Evolutionary conservation across 2,113 vertebrate genomes (phyloP).

Genomic region (Pedetes capensis): DNA sequence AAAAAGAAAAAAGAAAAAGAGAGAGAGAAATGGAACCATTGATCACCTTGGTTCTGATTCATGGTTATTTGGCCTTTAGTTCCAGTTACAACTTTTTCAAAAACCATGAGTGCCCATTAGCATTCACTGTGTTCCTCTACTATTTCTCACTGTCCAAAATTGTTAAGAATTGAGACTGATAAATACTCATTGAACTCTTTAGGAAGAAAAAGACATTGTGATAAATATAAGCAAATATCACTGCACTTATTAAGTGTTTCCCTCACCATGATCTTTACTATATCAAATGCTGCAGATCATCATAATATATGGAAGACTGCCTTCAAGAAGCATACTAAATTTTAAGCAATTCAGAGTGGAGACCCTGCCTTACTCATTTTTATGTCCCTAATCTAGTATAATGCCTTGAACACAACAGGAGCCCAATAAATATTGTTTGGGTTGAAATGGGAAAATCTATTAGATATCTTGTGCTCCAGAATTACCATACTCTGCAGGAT

Average conservation of each 20-base stretch:
- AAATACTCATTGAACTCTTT: conserved; percentile 27
- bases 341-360: conserved; percentile 24
- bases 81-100: neutral
- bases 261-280: neutral
- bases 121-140: neutral
- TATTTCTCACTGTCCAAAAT: neutral
- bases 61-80: neutral
- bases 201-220: conserved; percentile 30
- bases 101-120: neutral
- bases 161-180: conserved; percentile 22
- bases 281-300: conserved; percentile 20
- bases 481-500: conserved; percentile 32
- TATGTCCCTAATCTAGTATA: conserved; percentile 30
- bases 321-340: conserved; percentile 18
- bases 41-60: neutral
- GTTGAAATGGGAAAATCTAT: conserved; percentile 38
- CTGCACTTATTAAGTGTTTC: conserved; percentile 13
- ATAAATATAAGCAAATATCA: conserved; percentile 44
- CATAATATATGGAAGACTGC: conserved; percentile 41
- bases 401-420: conserved; percentile 13
- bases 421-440: conserved; percentile 33
- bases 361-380: conserved; percentile 45
- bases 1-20: too few relatives aligned
- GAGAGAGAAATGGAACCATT: neutral
- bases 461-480: neutral